Base-by-base conservation (phyloP, 1,140 invertebrate genomes). In the Grapholita molesta region DNA sequence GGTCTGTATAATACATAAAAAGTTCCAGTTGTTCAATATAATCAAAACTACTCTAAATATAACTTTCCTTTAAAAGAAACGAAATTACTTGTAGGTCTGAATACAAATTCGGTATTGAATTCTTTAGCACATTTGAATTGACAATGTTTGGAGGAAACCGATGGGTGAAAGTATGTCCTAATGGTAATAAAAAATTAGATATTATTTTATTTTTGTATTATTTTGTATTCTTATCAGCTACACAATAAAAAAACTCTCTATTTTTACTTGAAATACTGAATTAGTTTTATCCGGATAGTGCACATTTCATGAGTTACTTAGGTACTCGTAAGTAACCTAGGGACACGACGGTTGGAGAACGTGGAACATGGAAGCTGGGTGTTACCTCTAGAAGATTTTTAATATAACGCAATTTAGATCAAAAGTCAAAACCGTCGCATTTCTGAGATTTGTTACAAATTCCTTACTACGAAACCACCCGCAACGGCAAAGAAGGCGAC, bases 401-500 rank as follows among this genome's bases (percentile, higher is more conserved):
- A 7, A 48, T 18, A 48, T 48, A 48, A 48, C 38, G 38, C 3
- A 48, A 21, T 48, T 48, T 21, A 8, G 18, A 48, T 48, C 42
- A 21, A 48, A 48, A 48, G 53, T 23, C 53, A 25, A 24, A 21
- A 57, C 24, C 55, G 15, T 32, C 55, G 28, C 5, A 7, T 32
- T 28, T 32, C 24, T 28, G 24, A 28, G 28, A 61, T 32, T 61
- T 61, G 28, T 61, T 32, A 61, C 24, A 61, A 61, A 61, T 61
- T n/a, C 28, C 55, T 30, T 61, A 25, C 30, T 61, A 25, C 55
- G 55, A 30, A 61, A 61, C 24, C 55, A 61, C 55, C 25, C 55
- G 55, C 55, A 30, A 61, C 25, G 55, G 55, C 24, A 61, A 30
- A 68, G n/a, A 69, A 69, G 57, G 66, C 52, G 71, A 72, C 75